Conservation (phyloP, 2,113 vertebrate genomes). For the Alexandromys fortis region DNA sequence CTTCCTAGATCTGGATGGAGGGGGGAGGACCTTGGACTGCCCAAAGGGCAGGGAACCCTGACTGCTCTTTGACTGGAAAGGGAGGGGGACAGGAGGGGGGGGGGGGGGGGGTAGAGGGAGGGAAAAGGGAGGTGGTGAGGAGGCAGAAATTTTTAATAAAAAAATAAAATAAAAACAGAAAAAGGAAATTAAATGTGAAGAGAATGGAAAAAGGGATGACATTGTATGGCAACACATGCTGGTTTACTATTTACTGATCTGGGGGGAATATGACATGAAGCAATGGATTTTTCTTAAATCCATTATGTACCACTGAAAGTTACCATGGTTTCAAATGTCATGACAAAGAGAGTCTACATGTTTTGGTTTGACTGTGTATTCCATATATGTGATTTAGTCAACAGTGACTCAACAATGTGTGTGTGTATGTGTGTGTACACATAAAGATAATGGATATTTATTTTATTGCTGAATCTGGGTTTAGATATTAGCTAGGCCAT, state of each 20-base stretch:
- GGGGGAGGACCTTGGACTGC: no score
- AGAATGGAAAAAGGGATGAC: neutral
- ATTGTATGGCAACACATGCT: neutral
- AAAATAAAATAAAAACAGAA: neutral
- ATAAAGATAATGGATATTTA: neutral
- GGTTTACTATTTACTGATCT: neutral
- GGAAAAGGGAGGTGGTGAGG: no score
- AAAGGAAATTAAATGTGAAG: neutral
- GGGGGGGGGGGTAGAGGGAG: no score
- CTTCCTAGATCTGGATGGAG: no score
- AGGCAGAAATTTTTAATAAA: no score
- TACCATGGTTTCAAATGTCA: neutral
- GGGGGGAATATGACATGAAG: neutral
- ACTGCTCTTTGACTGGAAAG: no score
- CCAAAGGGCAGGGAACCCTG: no score
- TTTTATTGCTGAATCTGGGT: neutral
- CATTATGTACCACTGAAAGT: neutral
- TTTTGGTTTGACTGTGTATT: neutral
- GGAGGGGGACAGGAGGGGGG: no score
- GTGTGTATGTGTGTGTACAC: neutral
- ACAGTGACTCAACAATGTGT: neutral
- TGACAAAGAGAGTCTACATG: neutral
- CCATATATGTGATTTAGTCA: neutral
- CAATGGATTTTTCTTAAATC: neutral
- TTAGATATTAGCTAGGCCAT: neutral